These are phyloP conservation scores for Drosophila saltans DNA, from an alignment of 1,140 invertebrate species.

Conservation along the genomic window DNA sequence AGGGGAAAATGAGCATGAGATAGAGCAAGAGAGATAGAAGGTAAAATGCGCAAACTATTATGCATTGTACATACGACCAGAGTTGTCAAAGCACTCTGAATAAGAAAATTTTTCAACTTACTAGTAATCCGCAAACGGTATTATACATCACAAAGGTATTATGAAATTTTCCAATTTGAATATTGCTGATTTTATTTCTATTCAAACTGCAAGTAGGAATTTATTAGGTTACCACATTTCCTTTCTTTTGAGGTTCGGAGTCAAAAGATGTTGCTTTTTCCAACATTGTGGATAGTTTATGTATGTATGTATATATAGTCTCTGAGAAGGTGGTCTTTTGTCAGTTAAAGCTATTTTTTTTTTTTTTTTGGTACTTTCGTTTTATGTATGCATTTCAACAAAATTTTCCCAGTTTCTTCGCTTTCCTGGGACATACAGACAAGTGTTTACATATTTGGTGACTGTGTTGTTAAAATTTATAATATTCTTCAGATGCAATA, in stretches of 20 bases:
- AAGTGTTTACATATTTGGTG: slow-evolving; percentile 3
- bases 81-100: slow-evolving; percentile 7
- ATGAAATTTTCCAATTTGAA: too few relatives aligned
- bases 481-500: slow-evolving; percentile 12
- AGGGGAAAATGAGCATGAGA: slow-evolving; percentile 11
- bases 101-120: not conserved
- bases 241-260: too few relatives aligned
- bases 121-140: too few relatives aligned
- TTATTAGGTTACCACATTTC: too few relatives aligned
- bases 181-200: too few relatives aligned
- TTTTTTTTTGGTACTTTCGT: not conserved
- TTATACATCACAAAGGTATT: too few relatives aligned
- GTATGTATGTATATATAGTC: not conserved
- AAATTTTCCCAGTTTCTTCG: not conserved
- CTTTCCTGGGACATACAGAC: slow-evolving; percentile 20
- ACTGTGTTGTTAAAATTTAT: slow-evolving; percentile 17
- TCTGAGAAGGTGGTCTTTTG: not conserved
- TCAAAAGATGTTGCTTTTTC: too few relatives aligned
- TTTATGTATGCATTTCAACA: not conserved
- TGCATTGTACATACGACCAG: slow-evolving; percentile 15
- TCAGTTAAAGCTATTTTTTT: not conserved
- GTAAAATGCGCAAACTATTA: not conserved
- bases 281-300: too few relatives aligned
- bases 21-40: slow-evolving; percentile 1
- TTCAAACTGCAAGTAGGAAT: too few relatives aligned